Conservation (phyloP, 2,888 invertebrate species). For the Syrista parreyssii region DNA sequence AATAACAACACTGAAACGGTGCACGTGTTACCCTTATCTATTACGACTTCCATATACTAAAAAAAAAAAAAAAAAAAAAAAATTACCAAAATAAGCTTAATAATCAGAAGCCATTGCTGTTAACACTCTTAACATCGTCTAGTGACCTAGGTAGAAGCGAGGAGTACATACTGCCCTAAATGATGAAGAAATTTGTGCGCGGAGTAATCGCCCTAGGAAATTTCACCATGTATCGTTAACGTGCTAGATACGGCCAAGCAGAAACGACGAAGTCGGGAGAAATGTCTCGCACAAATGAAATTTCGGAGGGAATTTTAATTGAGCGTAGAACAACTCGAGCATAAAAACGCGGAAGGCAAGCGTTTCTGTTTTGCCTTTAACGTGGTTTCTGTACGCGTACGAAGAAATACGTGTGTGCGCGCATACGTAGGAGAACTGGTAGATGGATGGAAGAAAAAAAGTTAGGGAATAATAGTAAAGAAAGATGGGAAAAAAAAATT, state of each 20-base stretch:
- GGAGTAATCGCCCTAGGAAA: too few relatives aligned
- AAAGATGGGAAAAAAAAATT: constrained; percentile 2
- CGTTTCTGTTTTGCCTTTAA: constrained; percentile 29
- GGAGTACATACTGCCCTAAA: too few relatives aligned
- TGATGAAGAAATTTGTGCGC: too few relatives aligned
- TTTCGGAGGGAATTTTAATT: constrained; percentile 57
- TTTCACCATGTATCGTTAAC: too few relatives aligned
- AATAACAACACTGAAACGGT: too few relatives aligned
- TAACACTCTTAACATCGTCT: too few relatives aligned
- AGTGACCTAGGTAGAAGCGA: too few relatives aligned
- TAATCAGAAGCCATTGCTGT: too few relatives aligned
- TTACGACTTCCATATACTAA: too few relatives aligned
- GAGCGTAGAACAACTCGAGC: constrained; percentile 44
- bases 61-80: too few relatives aligned
- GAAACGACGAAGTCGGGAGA: constrained; percentile 2
- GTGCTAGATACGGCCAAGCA: background rate
- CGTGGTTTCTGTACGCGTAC: constrained; percentile 8
- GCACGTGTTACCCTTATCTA: too few relatives aligned
- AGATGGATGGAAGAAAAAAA: background rate
- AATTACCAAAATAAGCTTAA: too few relatives aligned
- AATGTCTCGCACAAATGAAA: constrained; percentile 41
- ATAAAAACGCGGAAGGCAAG: constrained; percentile 30
- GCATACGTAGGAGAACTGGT: background rate
- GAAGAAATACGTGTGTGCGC: background rate
- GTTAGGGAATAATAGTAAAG: background rate